These are phyloP conservation scores for Rattus norvegicus DNA, from an alignment of 2,113 vertebrate genomes.

Conservation along the genomic window DNA sequence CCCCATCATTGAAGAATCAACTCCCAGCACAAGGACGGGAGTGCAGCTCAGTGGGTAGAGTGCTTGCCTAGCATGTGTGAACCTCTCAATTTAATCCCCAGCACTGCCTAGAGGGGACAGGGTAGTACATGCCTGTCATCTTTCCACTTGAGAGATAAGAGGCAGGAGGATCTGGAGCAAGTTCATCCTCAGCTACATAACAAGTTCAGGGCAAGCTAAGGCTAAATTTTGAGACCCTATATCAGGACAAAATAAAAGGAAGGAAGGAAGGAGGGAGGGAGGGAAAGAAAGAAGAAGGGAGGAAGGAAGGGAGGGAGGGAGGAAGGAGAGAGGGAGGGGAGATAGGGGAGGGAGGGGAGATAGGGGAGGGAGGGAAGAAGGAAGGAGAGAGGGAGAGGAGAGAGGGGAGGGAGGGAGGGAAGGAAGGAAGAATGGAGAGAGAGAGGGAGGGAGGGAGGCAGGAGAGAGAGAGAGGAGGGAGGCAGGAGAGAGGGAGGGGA, in stretches of 20 bases:
- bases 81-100: not conserved
- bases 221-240: not conserved
- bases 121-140: not conserved
- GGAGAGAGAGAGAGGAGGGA: too few relatives aligned
- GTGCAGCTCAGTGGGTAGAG: not conserved
- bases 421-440: too few relatives aligned
- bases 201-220: not conserved
- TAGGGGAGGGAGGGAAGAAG: too few relatives aligned
- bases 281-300: too few relatives aligned
- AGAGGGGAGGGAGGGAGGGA: accelerated
- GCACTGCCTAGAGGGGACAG: not conserved
- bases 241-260: not conserved
- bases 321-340: accelerated
- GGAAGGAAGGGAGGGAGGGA: too few relatives aligned
- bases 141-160: not conserved
- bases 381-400: accelerated
- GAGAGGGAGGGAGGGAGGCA: accelerated
- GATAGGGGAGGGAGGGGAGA: too few relatives aligned
- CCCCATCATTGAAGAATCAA: not conserved
- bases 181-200: not conserved
- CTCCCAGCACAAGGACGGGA: not conserved
- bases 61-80: not conserved
- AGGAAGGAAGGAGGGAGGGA: too few relatives aligned
- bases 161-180: not conserved
- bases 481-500: accelerated